Base-by-base conservation (phyloP, 2,888 invertebrate species). In the Chironomus tentans region DNA sequence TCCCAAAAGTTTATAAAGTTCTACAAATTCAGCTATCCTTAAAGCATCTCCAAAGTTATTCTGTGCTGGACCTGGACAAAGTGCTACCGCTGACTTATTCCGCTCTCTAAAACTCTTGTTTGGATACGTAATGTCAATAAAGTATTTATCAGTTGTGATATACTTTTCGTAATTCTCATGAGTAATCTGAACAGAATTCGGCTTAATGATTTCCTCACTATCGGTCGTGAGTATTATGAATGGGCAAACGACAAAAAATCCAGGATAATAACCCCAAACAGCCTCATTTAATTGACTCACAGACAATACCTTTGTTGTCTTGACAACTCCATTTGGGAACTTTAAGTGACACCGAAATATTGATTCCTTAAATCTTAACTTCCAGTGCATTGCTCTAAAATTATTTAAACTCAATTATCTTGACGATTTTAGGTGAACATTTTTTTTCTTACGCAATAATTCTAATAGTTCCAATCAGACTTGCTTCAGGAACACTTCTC, bases 11-110 rank as follows among this genome's bases (percentile, higher is more conserved):
- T 82, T 81, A 77, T 86, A 84, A 78, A 85, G 82, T 78, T 87
- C 86, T 48, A 87, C 81, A 77, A 85, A 86, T 78, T 87, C 86
- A 2, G 84, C 83, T 24, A 86, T 77, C n/a, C 84, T 83, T 15
- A 85, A 78, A 1, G 83, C 84, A 77, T 84, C 79, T 76, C 82
- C 80, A 79, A 84, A 86, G 68, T 82, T 79, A 62, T 82, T 81
- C 78, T 85, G 85, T 47, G 86, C 69, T 0, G 86, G 85, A 13
- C 84, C 83, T 5, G 84, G 81, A 77, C 85, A 85, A 76, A 85
- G 80, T 18, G 85, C 81, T 65, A 85, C 78, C 79, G 78, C 69
- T 81, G 72, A 12, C 21, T 75, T 38, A 56, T 38, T 6, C 71
- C 12, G 74, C 68, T 65, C 68, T 72, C 68, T 73, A 78, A 73